phyloP scores from a whole-genome alignment of 2,113 vertebrate species.

The Saimiri boliviensis region DNA sequence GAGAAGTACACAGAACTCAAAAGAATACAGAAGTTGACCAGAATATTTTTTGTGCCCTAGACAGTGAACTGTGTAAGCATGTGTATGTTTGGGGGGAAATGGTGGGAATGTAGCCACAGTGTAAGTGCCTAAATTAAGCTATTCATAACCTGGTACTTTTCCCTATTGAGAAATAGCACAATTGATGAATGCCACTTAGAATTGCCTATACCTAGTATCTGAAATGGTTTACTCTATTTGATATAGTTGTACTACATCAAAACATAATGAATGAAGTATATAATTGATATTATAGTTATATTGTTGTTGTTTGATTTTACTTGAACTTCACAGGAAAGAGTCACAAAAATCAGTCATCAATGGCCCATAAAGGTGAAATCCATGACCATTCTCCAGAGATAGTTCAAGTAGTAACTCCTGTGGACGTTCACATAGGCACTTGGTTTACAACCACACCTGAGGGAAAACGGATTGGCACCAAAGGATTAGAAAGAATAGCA shows the following conservation, averaged over 20 bases:
- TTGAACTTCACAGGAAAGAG: conserved; percentile 73
- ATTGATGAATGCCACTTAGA: background rate
- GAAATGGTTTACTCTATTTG: background rate
- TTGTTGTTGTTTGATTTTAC: conserved; percentile 14
- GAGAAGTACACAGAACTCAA: background rate
- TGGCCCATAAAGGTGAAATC: conserved; percentile 67
- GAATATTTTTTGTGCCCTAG: background rate
- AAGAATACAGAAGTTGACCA: background rate
- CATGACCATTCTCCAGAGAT: conserved; percentile 55
- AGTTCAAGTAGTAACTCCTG: background rate
- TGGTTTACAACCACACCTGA: conserved; percentile 93
- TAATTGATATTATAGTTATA: background rate
- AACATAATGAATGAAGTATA: background rate
- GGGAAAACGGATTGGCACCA: conserved; percentile 88
- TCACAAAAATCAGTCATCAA: conserved; percentile 28
- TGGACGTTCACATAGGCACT: conserved; percentile 75
- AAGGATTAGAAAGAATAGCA: conserved; percentile 79
- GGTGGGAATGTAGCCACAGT: background rate
- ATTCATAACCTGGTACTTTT: background rate
- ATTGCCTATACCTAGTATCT: background rate
- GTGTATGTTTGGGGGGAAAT: background rate
- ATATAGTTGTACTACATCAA: background rate
- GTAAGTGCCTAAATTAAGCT: background rate
- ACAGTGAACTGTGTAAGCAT: background rate
- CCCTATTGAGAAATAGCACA: conserved; percentile 9